Evolutionary conservation across 1,140 invertebrate genomes (phyloP).

Genomic region (Zaprionus tsacasi): DNA sequence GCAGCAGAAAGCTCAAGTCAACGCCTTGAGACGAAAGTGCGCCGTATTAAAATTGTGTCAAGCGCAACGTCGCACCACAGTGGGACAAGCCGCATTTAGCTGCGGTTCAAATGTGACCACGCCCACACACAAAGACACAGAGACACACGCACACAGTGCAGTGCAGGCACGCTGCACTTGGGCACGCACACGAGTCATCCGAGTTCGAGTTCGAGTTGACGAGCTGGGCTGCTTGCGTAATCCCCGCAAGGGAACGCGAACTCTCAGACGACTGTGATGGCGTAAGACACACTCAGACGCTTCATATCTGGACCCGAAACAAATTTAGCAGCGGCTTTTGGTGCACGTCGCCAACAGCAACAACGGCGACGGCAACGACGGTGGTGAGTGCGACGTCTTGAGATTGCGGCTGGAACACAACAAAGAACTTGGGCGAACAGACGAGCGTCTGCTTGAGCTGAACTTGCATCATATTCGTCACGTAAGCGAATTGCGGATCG

Average conservation of each 20-base stretch:
- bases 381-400: constrained; percentile 48
- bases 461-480: constrained; percentile 76
- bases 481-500: constrained; percentile 52
- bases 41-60: constrained; percentile 57
- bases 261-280: constrained; percentile 46
- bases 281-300: constrained; percentile 60
- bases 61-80: constrained; percentile 48
- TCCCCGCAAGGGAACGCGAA: neutral
- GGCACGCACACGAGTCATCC: constrained; percentile 40
- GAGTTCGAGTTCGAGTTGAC: constrained; percentile 5
- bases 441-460: constrained; percentile 47
- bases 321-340: constrained; percentile 52
- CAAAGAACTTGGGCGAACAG: constrained; percentile 49
- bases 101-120: constrained; percentile 10
- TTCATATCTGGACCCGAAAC: constrained; percentile 66
- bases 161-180: neutral
- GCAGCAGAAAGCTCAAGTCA: constrained; percentile 79
- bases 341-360: constrained; percentile 4
- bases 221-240: constrained; percentile 51
- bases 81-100: constrained; percentile 40
- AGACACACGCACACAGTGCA: constrained; percentile 11
- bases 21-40: constrained; percentile 60
- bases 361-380: constrained; percentile 15
- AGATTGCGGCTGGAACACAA: constrained; percentile 60
- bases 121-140: neutral